Base-by-base conservation (phyloP, 2,797 vertebrate species). In the Mustela erminea region DNA sequence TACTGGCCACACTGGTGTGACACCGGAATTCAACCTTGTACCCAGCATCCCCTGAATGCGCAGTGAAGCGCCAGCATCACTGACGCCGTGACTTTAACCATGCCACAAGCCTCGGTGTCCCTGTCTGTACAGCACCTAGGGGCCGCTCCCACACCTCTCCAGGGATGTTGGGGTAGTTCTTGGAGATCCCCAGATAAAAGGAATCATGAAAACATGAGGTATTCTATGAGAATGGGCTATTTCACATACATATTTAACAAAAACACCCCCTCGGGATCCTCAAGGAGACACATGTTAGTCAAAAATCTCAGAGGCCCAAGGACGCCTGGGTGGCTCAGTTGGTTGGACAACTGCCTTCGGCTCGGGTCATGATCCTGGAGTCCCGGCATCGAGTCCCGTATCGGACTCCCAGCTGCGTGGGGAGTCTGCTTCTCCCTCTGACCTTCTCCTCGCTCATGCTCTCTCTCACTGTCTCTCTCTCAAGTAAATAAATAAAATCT, bases 81-180 rank as follows among this genome's bases (percentile, higher is more conserved):
- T 1, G 10, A 86, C n/a, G 29, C 77, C 6, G 0, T 32, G 49
- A 29, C 35, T 10, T n/a, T 9, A 41, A n/a, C 25, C 14, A 35
- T 11, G 12, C 70, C 68, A 9, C 5, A 4, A 3, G 41, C 81
- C 74, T 9, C 32, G 1, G 25, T 66, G 14, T 64, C 62, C 62
- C 29, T 64, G 13, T 14, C 46, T n/a, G 18, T 41, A 32, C 49
- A 46, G 9, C 1, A 14, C 38, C 18, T 10, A 21, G 32, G 14
- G 15, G 12, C 3, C 2, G 46, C 46, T 10, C 6, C 54, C 4
- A 0, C 3, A 1, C 49, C 20, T 5, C 3, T 7, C 4, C 62
- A 0, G 3, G n/a, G 38, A 4, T 10, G 0, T 20, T 12, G 54
- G 72, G 25, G 27, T 4, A 23, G 77, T 49, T 17, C 85, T 62